These are phyloP conservation scores for Brachionus rubens DNA, from an alignment of 1,140 invertebrate species.

Conservation along the genomic window DNA sequence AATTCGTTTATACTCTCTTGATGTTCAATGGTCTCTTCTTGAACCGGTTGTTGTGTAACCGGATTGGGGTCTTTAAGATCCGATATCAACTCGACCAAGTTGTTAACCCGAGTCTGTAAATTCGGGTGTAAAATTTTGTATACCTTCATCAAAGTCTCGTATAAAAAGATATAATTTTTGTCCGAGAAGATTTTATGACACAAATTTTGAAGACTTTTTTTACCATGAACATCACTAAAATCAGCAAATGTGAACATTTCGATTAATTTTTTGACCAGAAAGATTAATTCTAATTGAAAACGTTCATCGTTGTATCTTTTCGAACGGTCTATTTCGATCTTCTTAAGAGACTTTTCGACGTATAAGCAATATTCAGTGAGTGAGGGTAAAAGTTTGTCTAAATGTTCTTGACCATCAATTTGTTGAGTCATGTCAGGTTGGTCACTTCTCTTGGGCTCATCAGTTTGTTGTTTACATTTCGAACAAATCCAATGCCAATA, in stretches of 20 bases:
- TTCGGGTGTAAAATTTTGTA: slow-evolving; percentile 58
- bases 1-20: background rate
- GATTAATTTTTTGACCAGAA: slow-evolving; percentile 66
- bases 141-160: slow-evolving; percentile 61
- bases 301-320: slow-evolving; percentile 62
- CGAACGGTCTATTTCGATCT: slow-evolving; percentile 56
- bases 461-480: slow-evolving; percentile 55
- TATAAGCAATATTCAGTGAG: slow-evolving; percentile 40
- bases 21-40: background rate
- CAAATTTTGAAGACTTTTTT: slow-evolving; percentile 56
- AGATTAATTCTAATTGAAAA: slow-evolving; percentile 62
- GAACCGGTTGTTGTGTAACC: background rate
- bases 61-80: slow-evolving; percentile 60
- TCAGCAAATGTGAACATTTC: slow-evolving; percentile 66
- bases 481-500: slow-evolving; percentile 66
- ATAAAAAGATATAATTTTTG: slow-evolving; percentile 61
- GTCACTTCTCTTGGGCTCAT: slow-evolving; percentile 50
- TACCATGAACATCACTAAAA: slow-evolving; percentile 68
- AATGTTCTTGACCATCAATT: slow-evolving; percentile 53
- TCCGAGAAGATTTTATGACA: slow-evolving; percentile 59
- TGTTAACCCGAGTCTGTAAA: slow-evolving; percentile 55
- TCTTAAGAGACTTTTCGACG: slow-evolving; percentile 11
- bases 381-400: slow-evolving; percentile 59
- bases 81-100: slow-evolving; percentile 66
- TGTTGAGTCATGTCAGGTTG: slow-evolving; percentile 51